Evolutionary conservation across 2,888 invertebrate species (phyloP).

Genomic region (Nasonia oneida): DNA sequence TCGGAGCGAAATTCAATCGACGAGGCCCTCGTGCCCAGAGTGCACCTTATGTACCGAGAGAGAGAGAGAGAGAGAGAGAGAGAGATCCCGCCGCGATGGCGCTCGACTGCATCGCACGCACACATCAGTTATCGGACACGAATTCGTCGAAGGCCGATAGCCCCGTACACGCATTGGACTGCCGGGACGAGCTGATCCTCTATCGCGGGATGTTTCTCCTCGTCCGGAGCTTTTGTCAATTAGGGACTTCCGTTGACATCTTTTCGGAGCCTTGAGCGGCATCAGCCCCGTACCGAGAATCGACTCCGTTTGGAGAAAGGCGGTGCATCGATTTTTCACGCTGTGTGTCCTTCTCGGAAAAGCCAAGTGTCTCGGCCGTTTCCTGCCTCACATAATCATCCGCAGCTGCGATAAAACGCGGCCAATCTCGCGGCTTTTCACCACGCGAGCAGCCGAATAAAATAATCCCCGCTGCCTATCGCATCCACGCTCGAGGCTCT

Average conservation of each 20-base stretch:
- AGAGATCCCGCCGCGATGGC: neutral
- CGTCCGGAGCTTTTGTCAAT: constrained; percentile 48
- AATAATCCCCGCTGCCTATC: neutral
- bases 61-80: too few species aligned
- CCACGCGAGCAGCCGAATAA: neutral
- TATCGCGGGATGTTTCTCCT: constrained; percentile 41
- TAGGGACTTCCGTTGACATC: constrained; percentile 52
- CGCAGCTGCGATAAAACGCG: neutral
- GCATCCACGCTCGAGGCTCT: neutral
- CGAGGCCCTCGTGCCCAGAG: neutral
- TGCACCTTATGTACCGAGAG: neutral
- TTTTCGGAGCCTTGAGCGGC: neutral
- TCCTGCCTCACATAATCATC: neutral
- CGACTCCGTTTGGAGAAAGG: neutral
- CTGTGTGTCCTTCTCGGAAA: neutral
- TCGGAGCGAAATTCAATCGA: neutral
- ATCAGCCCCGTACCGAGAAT: neutral
- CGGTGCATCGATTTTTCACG: neutral
- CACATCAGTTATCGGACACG: neutral
- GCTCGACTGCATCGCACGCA: neutral
- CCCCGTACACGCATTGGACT: neutral
- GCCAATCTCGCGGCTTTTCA: neutral
- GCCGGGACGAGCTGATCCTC: constrained; percentile 23
- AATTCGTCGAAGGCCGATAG: constrained; percentile 39
- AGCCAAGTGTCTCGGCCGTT: neutral